Evolutionary conservation across 2,113 vertebrate species (phyloP).

Genomic region (Phrynocephalus versicolor): DNA sequence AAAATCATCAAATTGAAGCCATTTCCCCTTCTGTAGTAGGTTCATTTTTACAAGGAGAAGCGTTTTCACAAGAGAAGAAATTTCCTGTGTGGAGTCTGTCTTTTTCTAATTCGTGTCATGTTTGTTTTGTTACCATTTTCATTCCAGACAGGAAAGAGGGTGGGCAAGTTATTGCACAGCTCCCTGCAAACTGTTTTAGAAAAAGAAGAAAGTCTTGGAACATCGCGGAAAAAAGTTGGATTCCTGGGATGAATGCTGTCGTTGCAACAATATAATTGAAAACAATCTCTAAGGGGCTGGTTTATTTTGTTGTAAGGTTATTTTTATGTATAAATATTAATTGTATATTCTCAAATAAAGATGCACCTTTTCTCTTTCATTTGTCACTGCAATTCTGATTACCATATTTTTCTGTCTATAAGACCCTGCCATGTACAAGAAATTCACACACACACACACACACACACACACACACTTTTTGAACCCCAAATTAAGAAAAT

Average conservation of each 20-base stretch:
- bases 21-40: background rate
- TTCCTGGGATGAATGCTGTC: constrained; percentile 83
- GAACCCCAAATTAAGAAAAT: too few relatives aligned
- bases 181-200: constrained; percentile 85
- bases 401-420: too few relatives aligned
- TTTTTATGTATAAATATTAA: background rate
- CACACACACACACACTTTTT: too few relatives aligned
- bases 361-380: background rate
- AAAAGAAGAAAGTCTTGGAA: constrained; percentile 88
- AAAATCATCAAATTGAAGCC: constrained; percentile 33
- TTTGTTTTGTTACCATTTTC: constrained; percentile 45
- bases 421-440: too few relatives aligned
- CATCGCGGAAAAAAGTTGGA: constrained; percentile 87
- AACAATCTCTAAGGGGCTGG: constrained; percentile 2
- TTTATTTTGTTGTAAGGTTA: background rate
- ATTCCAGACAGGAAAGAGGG: constrained; percentile 86
- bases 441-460: too few relatives aligned
- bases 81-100: background rate
- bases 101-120: background rate
- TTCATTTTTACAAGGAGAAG: constrained; percentile 39
- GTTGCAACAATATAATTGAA: background rate
- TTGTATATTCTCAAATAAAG: constrained; percentile 20
- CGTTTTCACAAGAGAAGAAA: constrained; percentile 29
- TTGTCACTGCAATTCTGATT: background rate
- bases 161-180: constrained; percentile 85